Percentiles rank a stretch among this genome's conserved stretches.
Conservation (phyloP, 1,140 invertebrate genomes). For the Sweltsa coloradensis region DNA sequence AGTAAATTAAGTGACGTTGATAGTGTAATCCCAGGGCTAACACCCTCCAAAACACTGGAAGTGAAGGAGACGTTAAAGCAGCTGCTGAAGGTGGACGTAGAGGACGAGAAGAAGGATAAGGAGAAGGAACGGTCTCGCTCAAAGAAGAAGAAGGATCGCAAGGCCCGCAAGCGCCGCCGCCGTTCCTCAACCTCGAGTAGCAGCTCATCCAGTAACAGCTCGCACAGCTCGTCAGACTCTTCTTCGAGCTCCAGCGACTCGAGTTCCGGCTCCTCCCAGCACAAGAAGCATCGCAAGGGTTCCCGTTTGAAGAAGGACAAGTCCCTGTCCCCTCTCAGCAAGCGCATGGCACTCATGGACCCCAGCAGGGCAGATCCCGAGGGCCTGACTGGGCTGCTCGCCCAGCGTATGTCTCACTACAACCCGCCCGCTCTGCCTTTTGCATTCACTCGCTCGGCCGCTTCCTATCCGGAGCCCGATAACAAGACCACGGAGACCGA, state of each 20-base stretch:
- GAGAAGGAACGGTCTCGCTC: conserved; percentile 40
- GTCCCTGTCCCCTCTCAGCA: conserved; percentile 64
- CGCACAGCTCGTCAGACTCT: conserved; percentile 47
- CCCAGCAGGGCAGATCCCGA: conserved; percentile 31
- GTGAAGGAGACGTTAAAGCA: conserved; percentile 51
- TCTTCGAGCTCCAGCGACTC: conserved; percentile 19
- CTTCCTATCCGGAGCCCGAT: not conserved
- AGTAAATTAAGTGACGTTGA: conserved; percentile 42
- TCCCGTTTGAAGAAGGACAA: too few species aligned
- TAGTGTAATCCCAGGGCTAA: conserved; percentile 38
- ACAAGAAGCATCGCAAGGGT: conserved; percentile 41
- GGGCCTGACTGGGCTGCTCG: conserved; percentile 17
- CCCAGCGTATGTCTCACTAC: conserved; percentile 12
- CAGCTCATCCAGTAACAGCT: conserved; percentile 39
- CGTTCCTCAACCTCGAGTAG: conserved; percentile 24
- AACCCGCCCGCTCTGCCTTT: conserved; percentile 15
- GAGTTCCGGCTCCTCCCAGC: conserved; percentile 25
- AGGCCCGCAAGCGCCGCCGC: conserved; percentile 14
- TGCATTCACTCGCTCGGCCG: conserved; percentile 9
- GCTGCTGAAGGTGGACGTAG: conserved; percentile 31
- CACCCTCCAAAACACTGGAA: conserved; percentile 38
- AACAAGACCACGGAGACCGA: conserved; percentile 27
- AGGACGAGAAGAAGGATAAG: conserved; percentile 36
- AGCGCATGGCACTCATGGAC: conserved; percentile 57
- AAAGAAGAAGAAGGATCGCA: conserved; percentile 55